Conservation (phyloP, 2,888 invertebrate genomes). For the Achlya flavicornis region DNA sequence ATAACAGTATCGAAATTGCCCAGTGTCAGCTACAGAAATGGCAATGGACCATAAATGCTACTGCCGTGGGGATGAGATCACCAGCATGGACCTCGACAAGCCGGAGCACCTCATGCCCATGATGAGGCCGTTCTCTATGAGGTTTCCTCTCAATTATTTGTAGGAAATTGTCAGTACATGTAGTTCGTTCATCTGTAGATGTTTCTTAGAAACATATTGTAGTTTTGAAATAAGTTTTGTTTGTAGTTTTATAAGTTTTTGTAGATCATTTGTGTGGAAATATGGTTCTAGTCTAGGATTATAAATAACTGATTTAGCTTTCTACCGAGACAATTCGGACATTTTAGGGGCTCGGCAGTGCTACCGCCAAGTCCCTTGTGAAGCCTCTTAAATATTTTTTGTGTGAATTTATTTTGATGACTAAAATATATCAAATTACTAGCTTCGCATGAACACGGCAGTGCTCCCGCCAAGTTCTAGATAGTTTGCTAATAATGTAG, state of each 20-base stretch:
- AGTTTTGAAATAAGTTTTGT: no score
- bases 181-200: conserved; percentile 6
- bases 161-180: background rate
- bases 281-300: no score
- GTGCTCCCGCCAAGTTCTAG: background rate
- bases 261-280: background rate
- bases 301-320: no score
- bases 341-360: no score
- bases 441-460: background rate
- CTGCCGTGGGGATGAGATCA: conserved; percentile 72
- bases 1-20: conserved; percentile 41
- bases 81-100: conserved; percentile 61
- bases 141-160: conserved; percentile 46
- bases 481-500: background rate
- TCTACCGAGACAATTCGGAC: no score
- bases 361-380: no score
- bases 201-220: background rate
- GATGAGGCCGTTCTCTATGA: conserved; percentile 81
- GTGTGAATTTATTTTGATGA: no score
- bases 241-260: background rate
- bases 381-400: no score
- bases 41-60: conserved; percentile 72
- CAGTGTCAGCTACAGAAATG: conserved; percentile 61
- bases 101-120: conserved; percentile 76
- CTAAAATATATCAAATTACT: background rate